Evolutionary conservation across 2,888 invertebrate genomes (phyloP), one percentile per base, ranked within the genome.

Genomic region (Belgica antarctica): DNA sequence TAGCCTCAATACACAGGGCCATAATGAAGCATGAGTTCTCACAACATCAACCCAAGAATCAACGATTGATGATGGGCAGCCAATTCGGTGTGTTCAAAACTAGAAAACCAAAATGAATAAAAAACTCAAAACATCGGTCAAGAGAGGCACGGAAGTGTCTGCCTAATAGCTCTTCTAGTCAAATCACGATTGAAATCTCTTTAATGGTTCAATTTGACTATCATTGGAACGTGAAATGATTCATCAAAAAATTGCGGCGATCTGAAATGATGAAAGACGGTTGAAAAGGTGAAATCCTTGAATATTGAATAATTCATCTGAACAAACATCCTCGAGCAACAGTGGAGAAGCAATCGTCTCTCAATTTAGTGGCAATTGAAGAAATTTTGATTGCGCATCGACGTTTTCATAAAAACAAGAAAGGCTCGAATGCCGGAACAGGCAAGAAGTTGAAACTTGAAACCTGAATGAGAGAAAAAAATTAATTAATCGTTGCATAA

Each of bases 361-460:
- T n/a, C n/a, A n/a, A n/a, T n/a, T n/a, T n/a, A n/a, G 52, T 17
- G 52, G n/a, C 22, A 52, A 52, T 12, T 52, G 52, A 52, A 52
- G 52, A 52, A 52, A 52, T 31, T 31, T 31, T 31, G 7, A 12
- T 52, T 22, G 52, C 17, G 52, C 22, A 52, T 46, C 46, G 46
- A 12, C 46, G 61, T n/a, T n/a, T n/a, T n/a, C 61, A 61, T 25
- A n/a, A 62, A 19, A 25, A 61, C 5, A 61, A n/a, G 61, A 62
- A 62, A 62, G 62, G 34, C 27, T 31, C 17, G 1, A 62, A 62
- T 62, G 62, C 62, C 62, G 62, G 62, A 62, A 62, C 8, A 34
- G 15, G 19, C 25, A 12, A 27, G 61, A 17, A 47, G 7, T 24
- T 2, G 24, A 24, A 4, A 57, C 10, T 4, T 22, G 52, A 22